Conservation (phyloP, 2,113 vertebrate species). For the Xiphorhynchus elegans region DNA sequence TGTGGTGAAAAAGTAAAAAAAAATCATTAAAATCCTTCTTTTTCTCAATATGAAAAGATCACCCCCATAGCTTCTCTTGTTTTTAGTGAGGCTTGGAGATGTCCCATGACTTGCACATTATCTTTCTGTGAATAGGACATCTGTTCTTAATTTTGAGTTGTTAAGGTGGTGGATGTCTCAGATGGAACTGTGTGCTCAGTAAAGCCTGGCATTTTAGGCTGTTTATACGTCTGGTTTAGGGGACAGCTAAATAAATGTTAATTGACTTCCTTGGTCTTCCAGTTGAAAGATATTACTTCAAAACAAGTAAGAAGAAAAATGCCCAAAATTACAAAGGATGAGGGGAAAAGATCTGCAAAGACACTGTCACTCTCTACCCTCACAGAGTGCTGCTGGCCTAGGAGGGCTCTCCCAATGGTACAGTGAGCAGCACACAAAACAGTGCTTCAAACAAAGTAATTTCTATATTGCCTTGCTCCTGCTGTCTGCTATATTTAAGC, state of each 20-base stretch:
- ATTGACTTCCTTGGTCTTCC: not conserved
- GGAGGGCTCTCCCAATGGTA: not conserved
- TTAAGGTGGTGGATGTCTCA: not conserved
- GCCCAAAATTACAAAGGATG: not conserved
- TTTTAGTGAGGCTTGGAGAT: not conserved
- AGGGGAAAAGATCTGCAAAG: not conserved
- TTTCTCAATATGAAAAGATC: not conserved
- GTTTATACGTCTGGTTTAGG: not conserved
- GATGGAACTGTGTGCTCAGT: not conserved
- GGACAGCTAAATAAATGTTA: not conserved
- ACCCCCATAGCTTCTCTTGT: not conserved
- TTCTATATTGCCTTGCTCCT: not conserved
- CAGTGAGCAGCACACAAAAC: not conserved
- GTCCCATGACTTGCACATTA: not conserved
- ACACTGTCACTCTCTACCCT: not conserved
- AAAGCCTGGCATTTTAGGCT: not conserved
- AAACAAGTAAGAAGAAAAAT: not conserved
- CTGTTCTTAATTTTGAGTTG: not conserved
- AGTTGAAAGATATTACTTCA: not conserved
- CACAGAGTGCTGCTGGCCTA: not conserved
- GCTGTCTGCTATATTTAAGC: not conserved
- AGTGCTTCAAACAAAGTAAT: not conserved
- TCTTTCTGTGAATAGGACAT: not conserved
- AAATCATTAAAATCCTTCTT: slow-evolving; percentile 3
- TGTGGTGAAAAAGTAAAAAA: not conserved